Base-by-base conservation (phyloP, 2,888 invertebrate species). In the Dynastes tityus region DNA sequence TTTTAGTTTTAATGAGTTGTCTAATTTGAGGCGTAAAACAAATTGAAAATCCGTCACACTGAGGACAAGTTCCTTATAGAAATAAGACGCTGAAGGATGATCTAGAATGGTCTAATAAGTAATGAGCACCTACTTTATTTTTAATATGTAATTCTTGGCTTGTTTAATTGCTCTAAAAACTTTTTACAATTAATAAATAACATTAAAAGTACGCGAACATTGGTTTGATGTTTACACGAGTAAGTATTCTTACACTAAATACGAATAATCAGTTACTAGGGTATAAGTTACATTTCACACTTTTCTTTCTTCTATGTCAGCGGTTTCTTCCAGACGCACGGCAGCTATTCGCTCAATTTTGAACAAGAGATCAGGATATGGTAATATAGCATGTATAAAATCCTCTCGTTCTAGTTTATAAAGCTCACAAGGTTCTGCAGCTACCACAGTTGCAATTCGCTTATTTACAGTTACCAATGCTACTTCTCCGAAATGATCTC, bases 401-500 rank as follows among this genome's bases (percentile, higher is more conserved):
- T 89, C 88, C 75, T 87, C 85, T 45, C 88, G 85, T 79, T 89
- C 88, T 76, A 89, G 83, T 71, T 88, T 84, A 80, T 88, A 89
- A 40, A 89, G 83, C 83, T 89, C 89, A 40, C 88, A 89, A 8
- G 86, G 86, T 83, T 89, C 89, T 1, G 88, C 87, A 0, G 89
- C 89, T 53, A 88, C 83, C 16, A 89, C 89, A 8, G 88, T 86
- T 49, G 89, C 88, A 13, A 88, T 86, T 71, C 89, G 83, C 63
- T 85, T 86, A 22, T 51, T 45, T 27, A 55, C 55, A 49, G 85
- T 85, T 53, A 91, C 86, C 58, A 91, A 81, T 11, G 89, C 88
- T 61, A 88, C 86, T 84, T 91, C 91, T 0, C 91, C 91, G 82
- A 91, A 91, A 82, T 90, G 87, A 40, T 88, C 91, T 0, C 93